A percentile compares a stretch with the other conserved stretches of the same genome.
phyloP scores from a whole-genome alignment of 2,113 vertebrate species.

The Ptychochromis oligacanthus region DNA sequence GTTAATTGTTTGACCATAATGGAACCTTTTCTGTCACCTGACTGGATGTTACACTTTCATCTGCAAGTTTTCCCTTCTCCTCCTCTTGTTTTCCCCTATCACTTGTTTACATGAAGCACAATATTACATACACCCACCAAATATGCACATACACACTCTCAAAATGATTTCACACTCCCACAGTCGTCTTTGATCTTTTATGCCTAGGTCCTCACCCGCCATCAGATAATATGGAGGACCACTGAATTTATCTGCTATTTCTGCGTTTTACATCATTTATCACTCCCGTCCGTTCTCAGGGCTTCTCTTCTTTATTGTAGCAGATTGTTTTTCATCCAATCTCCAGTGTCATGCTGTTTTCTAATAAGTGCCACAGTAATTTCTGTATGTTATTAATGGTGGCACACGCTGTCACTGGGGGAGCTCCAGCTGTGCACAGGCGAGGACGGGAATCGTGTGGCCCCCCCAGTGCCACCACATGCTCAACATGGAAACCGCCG shows the following conservation, averaged over 20 bases:
- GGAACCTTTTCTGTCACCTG: conserved; percentile 12
- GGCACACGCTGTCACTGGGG: conserved; percentile 1
- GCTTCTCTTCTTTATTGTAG: conserved; percentile 43
- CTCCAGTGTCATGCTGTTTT: conserved; percentile 65
- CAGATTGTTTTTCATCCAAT: conserved; percentile 65
- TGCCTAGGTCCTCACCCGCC: conserved; percentile 32
- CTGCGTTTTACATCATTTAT: conserved; percentile 59
- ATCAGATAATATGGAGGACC: conserved; percentile 34
- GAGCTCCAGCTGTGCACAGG: conserved; percentile 55
- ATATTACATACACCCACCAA: conserved; percentile 11
- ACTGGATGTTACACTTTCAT: background rate
- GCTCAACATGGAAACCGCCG: background rate
- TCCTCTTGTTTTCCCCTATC: background rate
- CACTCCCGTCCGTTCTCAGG: conserved; percentile 20
- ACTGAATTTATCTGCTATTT: conserved; percentile 35
- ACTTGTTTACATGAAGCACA: conserved; percentile 21
- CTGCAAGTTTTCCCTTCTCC: background rate
- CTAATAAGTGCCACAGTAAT: conserved; percentile 67
- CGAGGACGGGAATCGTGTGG: conserved; percentile 11
- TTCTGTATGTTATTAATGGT: conserved; percentile 68
- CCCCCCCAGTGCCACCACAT: conserved; percentile 24
- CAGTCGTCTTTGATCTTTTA: conserved; percentile 48
- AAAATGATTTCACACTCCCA: conserved; percentile 39
- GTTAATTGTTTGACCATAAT: conserved; percentile 42
- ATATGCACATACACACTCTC: background rate